A percentile compares a stretch with the other conserved stretches of the same genome.
Conservation (phyloP, 2,888 invertebrate species). For the Lithodes maja region DNA sequence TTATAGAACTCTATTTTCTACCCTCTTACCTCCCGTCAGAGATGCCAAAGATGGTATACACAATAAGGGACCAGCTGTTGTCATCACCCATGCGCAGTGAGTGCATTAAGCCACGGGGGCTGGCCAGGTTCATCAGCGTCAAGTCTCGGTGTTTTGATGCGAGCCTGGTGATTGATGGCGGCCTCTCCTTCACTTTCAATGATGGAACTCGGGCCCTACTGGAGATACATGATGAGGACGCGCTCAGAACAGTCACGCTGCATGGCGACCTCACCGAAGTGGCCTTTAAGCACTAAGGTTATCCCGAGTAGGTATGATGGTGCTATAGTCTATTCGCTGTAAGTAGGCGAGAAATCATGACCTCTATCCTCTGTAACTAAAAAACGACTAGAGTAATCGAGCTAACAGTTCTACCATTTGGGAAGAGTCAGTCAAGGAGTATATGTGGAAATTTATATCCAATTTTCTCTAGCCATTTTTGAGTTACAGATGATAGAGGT, state of each 20-base stretch:
- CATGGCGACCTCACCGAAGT: slow-evolving; percentile 60
- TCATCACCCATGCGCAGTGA: slow-evolving; percentile 49
- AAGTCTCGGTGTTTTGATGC: slow-evolving; percentile 94
- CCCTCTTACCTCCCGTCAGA: slow-evolving; percentile 77
- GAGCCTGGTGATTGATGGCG: slow-evolving; percentile 95
- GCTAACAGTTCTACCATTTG: too few relatives aligned
- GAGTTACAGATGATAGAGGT: too few relatives aligned
- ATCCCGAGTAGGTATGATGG: too few relatives aligned
- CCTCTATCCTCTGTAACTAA: too few relatives aligned
- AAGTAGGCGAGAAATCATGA: too few relatives aligned
- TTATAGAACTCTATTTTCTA: background rate
- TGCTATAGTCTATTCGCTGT: too few relatives aligned
- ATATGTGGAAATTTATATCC: too few relatives aligned
- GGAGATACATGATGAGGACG: slow-evolving; percentile 90
- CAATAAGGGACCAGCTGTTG: slow-evolving; percentile 81
- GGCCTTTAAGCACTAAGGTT: slow-evolving; percentile 63
- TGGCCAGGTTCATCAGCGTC: slow-evolving; percentile 84
- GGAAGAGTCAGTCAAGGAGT: too few relatives aligned
- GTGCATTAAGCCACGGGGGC: slow-evolving; percentile 81
- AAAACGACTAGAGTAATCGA: too few relatives aligned
- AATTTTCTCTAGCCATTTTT: too few relatives aligned
- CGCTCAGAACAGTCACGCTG: slow-evolving; percentile 84
- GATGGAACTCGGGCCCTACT: slow-evolving; percentile 91
- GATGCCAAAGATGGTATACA: slow-evolving; percentile 88
- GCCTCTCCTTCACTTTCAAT: slow-evolving; percentile 94